Base-by-base conservation (phyloP, 1,140 invertebrate species). In the Trachymyrmex septentrionalis region DNA sequence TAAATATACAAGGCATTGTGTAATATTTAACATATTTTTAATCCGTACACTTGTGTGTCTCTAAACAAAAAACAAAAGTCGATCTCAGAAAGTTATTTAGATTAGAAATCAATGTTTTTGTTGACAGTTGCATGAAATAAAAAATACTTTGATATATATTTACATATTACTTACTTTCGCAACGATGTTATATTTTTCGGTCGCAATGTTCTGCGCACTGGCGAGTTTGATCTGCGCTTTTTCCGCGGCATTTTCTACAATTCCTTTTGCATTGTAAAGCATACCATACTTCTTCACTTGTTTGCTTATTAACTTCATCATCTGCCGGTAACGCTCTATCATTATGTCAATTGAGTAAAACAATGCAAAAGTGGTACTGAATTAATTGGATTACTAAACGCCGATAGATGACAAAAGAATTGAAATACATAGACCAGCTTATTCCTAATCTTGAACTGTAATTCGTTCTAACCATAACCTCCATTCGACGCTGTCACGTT, bases 181-280 rank as follows among this genome's bases (percentile, higher is more conserved):
- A 81, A 94, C 77, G 53, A 88, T 88, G 63, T 91, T 85, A 67
- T 92, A 95, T 78, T 94, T 95, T 89, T 93, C 66, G 4, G 88
- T 55, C 30, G 92, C 90, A 63, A 86, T 38, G 80, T 82, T 93
- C 87, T 94, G 94, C 4, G 93, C 80, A 67, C 87, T 90, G 24
- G 57, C 67, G 2, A 94, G 86, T 38, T 92, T 92, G 19, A 88
- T 63, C 24, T 94, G 93, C 9, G 92, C 90, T 77, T 69, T 92
- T 77, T 88, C 92, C 5, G 92, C 81, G 4, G 90, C 90, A 77
- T 84, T 93, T 86, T 89, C 90, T 27, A 94, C 86, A 14, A 85
- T 91, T 48, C 66, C 81, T 16, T 81, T 92, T 19, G 92, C 88
- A 78, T 92, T 91, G 30, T 92, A 82, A 61, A 94, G 72, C 48